A percentile compares a stretch with the other conserved stretches of the same genome.
Conservation (phyloP, 1,140 invertebrate genomes). For the Drosophila nasuta region DNA sequence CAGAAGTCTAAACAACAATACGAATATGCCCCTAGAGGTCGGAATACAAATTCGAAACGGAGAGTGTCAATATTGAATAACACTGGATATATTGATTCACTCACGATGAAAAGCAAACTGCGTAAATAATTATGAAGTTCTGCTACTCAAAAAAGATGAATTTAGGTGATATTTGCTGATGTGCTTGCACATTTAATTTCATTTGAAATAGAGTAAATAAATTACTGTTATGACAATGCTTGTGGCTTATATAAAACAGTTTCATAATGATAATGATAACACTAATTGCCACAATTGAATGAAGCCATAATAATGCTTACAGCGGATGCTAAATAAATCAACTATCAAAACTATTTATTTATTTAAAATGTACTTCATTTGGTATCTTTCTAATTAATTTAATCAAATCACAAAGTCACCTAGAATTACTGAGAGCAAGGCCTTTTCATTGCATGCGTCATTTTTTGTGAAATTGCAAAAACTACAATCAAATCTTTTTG, state of each 20-base stretch:
- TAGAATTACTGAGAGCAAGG: conserved; percentile 11
- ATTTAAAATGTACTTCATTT: conserved; percentile 45
- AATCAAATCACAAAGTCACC: conserved; percentile 49
- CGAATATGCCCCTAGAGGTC: not conserved
- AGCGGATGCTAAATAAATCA: conserved; percentile 5
- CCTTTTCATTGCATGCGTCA: not conserved
- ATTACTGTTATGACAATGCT: not conserved
- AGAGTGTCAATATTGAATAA: conserved; percentile 41
- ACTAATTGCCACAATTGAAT: conserved; percentile 1
- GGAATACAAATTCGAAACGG: conserved; percentile 30
- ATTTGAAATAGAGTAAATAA: conserved; percentile 22
- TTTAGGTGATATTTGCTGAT: not conserved
- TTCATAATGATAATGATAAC: conserved; percentile 15
- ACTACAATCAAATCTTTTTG: conserved; percentile 51
- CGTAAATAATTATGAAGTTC: conserved; percentile 6
- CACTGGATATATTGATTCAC: not conserved
- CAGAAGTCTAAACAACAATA: conserved; percentile 4
- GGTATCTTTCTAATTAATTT: conserved; percentile 51
- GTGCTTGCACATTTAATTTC: conserved; percentile 24
- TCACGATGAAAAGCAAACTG: not conserved
- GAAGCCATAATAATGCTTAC: not conserved
- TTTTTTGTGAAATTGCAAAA: conserved; percentile 42
- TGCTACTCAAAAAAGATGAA: not conserved
- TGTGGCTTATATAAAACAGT: conserved; percentile 22
- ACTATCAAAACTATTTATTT: conserved; percentile 40